Conservation (phyloP, 2,888 invertebrate species). For the Petrolisthes cinctipes region DNA sequence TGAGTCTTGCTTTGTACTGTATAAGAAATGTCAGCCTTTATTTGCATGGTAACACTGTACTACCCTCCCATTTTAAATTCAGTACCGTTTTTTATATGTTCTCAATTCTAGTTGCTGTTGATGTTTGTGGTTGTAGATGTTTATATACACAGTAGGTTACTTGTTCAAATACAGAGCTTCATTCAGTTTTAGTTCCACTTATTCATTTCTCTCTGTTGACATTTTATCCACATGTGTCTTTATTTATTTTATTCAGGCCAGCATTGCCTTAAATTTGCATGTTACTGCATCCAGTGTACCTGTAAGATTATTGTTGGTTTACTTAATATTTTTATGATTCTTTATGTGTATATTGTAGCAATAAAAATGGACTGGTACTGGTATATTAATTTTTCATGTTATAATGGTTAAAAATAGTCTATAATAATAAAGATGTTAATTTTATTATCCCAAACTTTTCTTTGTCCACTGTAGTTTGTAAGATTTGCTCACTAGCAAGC, state of each 20-base stretch:
- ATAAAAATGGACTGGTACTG: too few species aligned
- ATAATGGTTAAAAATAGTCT: not conserved
- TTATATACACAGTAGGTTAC: not conserved
- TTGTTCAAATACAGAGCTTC: not conserved
- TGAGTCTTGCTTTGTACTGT: too few species aligned
- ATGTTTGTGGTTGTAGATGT: not conserved
- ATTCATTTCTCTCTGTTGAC: not conserved
- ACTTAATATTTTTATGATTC: too few species aligned
- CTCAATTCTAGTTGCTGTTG: not conserved
- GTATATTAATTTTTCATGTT: too few species aligned
- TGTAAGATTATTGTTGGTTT: too few species aligned
- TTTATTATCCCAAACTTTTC: not conserved
- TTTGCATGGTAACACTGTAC: too few species aligned
- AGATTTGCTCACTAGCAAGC: constrained; percentile 24
- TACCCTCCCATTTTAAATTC: too few species aligned
- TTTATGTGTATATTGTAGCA: too few species aligned
- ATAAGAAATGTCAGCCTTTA: too few species aligned
- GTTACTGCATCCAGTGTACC: too few species aligned
- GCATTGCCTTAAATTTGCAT: too few species aligned
- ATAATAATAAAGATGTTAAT: not conserved
- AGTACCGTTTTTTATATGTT: not conserved
- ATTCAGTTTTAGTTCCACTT: not conserved
- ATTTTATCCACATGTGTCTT: not conserved
- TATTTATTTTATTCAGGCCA: constrained; percentile 10
- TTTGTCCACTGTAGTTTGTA: not conserved